phyloP scores from a whole-genome alignment of 2,113 vertebrate species.

The Psettodes erumei region DNA sequence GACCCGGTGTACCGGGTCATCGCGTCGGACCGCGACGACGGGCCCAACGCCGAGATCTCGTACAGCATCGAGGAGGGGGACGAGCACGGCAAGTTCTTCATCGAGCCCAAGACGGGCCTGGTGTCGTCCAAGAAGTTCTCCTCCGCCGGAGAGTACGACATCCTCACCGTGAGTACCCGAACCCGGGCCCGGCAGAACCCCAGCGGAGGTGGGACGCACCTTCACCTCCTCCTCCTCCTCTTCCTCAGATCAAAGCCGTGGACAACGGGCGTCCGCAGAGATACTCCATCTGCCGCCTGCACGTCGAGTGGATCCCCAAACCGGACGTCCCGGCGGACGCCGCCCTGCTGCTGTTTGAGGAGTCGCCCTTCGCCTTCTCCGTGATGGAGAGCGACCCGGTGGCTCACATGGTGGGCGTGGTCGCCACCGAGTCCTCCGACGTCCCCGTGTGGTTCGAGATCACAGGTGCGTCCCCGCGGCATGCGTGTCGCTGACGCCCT shows the following conservation, averaged over 20 bases:
- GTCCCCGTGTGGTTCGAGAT: slow-evolving; percentile 96
- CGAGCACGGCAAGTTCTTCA: slow-evolving; percentile 95
- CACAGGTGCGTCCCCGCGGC: slow-evolving; percentile 83
- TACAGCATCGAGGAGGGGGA: slow-evolving; percentile 98
- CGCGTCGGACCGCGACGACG: slow-evolving; percentile 91
- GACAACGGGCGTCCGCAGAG: slow-evolving; percentile 98
- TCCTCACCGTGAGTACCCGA: slow-evolving; percentile 89
- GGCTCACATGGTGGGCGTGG: slow-evolving; percentile 96
- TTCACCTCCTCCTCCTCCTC: slow-evolving; percentile 3
- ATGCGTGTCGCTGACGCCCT: not conserved
- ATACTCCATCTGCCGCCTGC: slow-evolving; percentile 92
- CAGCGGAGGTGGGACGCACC: slow-evolving; percentile 24
- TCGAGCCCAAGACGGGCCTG: slow-evolving; percentile 95
- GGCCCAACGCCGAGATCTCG: slow-evolving; percentile 95
- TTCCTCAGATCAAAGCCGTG: slow-evolving; percentile 95
- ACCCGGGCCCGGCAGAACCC: no score
- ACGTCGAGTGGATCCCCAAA: slow-evolving; percentile 96
- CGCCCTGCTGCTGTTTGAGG: slow-evolving; percentile 89
- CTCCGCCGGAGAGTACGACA: slow-evolving; percentile 93
- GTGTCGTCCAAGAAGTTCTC: slow-evolving; percentile 96
- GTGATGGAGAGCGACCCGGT: slow-evolving; percentile 99
- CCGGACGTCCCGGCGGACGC: slow-evolving; percentile 80
- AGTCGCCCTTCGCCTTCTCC: slow-evolving; percentile 90
- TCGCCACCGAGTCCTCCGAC: slow-evolving; percentile 89
- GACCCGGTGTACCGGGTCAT: slow-evolving; percentile 94